phyloP scores from a whole-genome alignment of 1,140 invertebrate genomes.

The Tetragonula clypearis region DNA sequence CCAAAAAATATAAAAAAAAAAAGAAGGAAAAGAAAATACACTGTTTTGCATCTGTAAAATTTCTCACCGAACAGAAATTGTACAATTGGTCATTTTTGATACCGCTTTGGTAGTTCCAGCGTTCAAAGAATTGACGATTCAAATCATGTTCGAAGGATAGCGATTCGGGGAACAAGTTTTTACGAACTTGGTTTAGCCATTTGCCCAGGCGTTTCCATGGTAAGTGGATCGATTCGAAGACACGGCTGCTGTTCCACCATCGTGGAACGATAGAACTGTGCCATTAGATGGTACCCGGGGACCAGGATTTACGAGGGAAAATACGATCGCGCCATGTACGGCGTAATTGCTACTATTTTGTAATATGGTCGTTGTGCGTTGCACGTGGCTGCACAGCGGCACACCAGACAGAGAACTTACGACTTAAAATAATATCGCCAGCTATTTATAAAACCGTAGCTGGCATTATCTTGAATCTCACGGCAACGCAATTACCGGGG shows the following conservation, averaged over 20 bases:
- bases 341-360: constrained; percentile 49
- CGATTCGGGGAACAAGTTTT: too few species aligned
- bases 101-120: too few species aligned
- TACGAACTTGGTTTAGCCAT: too few species aligned
- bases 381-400: constrained; percentile 6
- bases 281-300: constrained; percentile 15
- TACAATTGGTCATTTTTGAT: too few species aligned
- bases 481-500: constrained; percentile 33
- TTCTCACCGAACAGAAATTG: too few species aligned
- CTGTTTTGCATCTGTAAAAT: too few species aligned
- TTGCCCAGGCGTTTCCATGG: too few species aligned
- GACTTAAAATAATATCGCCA: constrained; percentile 43
- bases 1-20: too few species aligned
- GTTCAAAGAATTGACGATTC: too few species aligned
- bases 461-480: constrained; percentile 35
- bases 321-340: constrained; percentile 45
- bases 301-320: constrained; percentile 32
- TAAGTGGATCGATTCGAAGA: neutral
- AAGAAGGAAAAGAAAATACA: too few species aligned
- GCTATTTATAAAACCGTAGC: constrained; percentile 49
- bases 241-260: neutral
- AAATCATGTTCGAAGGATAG: too few species aligned
- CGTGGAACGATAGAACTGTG: neutral
- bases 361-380: constrained; percentile 20
- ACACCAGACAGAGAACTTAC: neutral